phyloP scores from a whole-genome alignment of 2,888 invertebrate species.

The Andrena marginata region DNA sequence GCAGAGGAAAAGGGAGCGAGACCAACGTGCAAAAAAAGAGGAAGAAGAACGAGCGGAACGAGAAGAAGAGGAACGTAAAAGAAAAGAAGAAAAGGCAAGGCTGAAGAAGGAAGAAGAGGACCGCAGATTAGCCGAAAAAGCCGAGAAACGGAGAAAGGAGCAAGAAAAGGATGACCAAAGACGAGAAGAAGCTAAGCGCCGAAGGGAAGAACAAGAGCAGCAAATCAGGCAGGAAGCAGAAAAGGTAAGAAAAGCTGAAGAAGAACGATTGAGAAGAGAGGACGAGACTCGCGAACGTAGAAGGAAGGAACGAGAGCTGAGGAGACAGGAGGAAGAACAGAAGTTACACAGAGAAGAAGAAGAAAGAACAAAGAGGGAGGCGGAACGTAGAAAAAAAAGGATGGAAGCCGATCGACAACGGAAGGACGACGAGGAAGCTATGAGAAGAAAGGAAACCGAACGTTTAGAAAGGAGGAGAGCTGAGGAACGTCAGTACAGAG shows the following conservation, averaged over 20 bases:
- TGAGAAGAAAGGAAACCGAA: conserved; percentile 71
- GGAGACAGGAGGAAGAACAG: conserved; percentile 51
- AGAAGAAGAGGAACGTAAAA: conserved; percentile 66
- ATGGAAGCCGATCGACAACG: conserved; percentile 53
- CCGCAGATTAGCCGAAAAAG: conserved; percentile 61
- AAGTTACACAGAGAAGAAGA: conserved; percentile 77
- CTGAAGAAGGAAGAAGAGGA: conserved; percentile 52
- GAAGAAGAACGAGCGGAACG: conserved; percentile 54
- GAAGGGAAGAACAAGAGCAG: conserved; percentile 50
- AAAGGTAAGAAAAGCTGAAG: conserved; percentile 50
- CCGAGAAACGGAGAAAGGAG: conserved; percentile 48
- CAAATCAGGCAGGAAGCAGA: conserved; percentile 65
- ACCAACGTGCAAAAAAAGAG: conserved; percentile 73
- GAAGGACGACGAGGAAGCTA: conserved; percentile 60
- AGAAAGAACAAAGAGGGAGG: conserved; percentile 74
- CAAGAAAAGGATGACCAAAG: conserved; percentile 51
- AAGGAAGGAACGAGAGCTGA: conserved; percentile 39
- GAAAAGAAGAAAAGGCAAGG: conserved; percentile 67
- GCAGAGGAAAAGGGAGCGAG: conserved; percentile 71
- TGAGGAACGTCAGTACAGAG: conserved; percentile 64
- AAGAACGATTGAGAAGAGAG: conserved; percentile 69
- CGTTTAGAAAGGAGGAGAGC: conserved; percentile 82
- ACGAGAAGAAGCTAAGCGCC: conserved; percentile 51
- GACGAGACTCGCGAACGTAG: conserved; percentile 64
- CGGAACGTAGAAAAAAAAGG: conserved; percentile 55